phyloP scores from a whole-genome alignment of 2,113 vertebrate species.

The Gavialis gangeticus region DNA sequence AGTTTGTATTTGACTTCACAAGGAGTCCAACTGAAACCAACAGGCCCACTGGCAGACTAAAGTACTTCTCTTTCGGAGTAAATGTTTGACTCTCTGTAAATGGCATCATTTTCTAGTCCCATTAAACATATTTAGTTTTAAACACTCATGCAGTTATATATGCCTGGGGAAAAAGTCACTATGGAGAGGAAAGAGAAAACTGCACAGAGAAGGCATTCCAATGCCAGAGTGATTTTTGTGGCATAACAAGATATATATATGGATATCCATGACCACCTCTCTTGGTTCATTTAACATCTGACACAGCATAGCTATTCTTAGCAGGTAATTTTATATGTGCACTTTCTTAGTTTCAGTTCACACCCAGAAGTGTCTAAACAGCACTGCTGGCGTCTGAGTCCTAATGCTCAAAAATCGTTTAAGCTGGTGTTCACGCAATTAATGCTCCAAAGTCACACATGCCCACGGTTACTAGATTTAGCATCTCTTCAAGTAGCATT shows the following conservation, averaged over 20 bases:
- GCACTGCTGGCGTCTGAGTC: neutral
- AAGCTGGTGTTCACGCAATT: neutral
- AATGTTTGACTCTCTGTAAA: neutral
- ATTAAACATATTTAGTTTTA: neutral
- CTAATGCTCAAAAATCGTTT: neutral
- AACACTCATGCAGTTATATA: neutral
- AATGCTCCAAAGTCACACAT: conserved; percentile 29
- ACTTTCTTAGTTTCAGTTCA: neutral
- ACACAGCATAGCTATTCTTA: neutral
- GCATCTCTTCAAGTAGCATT: neutral
- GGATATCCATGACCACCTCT: neutral
- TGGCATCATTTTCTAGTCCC: neutral
- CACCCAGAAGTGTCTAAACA: neutral
- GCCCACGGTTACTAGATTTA: conserved; percentile 29
- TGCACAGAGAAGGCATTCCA: neutral
- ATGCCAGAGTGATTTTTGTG: neutral
- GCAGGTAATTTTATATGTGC: neutral
- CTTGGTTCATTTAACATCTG: neutral
- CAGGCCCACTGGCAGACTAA: neutral
- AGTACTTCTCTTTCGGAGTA: neutral
- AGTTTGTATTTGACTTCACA: neutral
- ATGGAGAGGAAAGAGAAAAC: neutral
- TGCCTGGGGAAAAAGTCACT: neutral
- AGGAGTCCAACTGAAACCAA: neutral
- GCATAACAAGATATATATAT: neutral